Conservation (phyloP, 2,888 invertebrate genomes). For the Acrocera orbiculus region DNA sequence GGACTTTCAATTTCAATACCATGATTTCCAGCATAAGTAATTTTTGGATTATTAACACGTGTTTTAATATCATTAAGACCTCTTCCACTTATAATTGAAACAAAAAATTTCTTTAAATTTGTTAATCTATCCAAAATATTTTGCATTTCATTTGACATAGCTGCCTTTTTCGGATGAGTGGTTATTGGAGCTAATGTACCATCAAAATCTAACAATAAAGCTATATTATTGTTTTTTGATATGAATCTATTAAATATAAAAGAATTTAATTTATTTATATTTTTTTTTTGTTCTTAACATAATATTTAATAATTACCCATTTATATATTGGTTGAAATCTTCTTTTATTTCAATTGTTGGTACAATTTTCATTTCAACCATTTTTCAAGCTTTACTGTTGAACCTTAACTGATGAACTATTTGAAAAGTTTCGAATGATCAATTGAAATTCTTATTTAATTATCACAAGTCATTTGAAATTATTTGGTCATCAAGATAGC, state of each 20-base stretch:
- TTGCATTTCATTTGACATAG: conserved; percentile 47
- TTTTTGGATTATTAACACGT: conserved; percentile 36
- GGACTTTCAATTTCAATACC: conserved; percentile 57
- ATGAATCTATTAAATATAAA: conserved; percentile 22
- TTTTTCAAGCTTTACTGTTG: conserved; percentile 12
- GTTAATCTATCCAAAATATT: conserved; percentile 43
- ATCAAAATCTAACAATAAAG: conserved; percentile 53
- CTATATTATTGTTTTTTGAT: conserved; percentile 42
- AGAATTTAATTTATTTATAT: neutral
- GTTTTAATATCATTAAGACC: conserved; percentile 49
- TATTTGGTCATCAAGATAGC: too few relatives aligned
- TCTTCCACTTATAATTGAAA: conserved; percentile 53
- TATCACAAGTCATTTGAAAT: too few relatives aligned
- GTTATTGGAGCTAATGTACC: conserved; percentile 57
- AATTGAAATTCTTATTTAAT: too few relatives aligned
- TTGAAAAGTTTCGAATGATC: too few relatives aligned
- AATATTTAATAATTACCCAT: conserved; percentile 21
- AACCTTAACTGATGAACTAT: conserved; percentile 5
- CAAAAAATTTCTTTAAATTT: conserved; percentile 47
- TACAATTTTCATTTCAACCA: conserved; percentile 21
- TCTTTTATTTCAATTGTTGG: conserved; percentile 20
- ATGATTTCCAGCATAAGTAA: conserved; percentile 59
- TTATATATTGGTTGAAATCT: conserved; percentile 22
- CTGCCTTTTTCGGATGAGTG: conserved; percentile 50
- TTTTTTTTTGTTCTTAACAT: neutral